phyloP scores from a whole-genome alignment of 1,140 invertebrate genomes.

The Leptonema lineaticorne region DNA sequence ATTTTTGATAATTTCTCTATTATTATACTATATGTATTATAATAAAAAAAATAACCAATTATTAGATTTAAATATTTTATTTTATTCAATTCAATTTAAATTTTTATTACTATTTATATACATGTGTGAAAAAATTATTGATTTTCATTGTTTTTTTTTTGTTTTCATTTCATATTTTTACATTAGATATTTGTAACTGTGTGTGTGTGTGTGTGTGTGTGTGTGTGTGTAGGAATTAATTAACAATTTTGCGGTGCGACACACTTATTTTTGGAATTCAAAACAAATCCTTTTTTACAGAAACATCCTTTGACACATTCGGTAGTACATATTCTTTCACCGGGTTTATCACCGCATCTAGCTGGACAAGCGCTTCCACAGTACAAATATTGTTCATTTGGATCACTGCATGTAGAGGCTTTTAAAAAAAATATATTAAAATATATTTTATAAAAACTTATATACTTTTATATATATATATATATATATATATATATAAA shows the following conservation, averaged over 20 bases:
- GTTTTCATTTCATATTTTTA: too few relatives aligned
- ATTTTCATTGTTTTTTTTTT: too few relatives aligned
- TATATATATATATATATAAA: too few relatives aligned
- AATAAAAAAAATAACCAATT: too few relatives aligned
- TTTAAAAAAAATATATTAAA: not conserved
- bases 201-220: not conserved
- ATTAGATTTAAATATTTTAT: too few relatives aligned
- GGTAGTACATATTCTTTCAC: slow-evolving; percentile 20
- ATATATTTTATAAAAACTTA: not conserved
- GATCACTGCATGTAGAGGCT: slow-evolving; percentile 23
- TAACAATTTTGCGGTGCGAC: slow-evolving; percentile 31
- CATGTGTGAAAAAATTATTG: too few relatives aligned
- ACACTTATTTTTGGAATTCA: slow-evolving; percentile 32
- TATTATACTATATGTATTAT: too few relatives aligned
- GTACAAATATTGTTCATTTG: slow-evolving; percentile 32
- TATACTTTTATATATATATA: too few relatives aligned
- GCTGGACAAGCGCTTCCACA: slow-evolving; percentile 34
- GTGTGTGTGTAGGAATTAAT: not conserved
- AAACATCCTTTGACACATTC: slow-evolving; percentile 34
- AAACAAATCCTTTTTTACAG: slow-evolving; percentile 33
- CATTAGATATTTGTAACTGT: too few relatives aligned
- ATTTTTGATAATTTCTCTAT: too few relatives aligned
- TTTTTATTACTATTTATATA: too few relatives aligned
- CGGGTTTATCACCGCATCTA: slow-evolving; percentile 29
- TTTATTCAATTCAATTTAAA: too few relatives aligned